A percentile compares a stretch with the other conserved stretches of the same genome.
Evolutionary conservation across 1,140 invertebrate species (phyloP).

Genomic region (Aphelenchoides avenae): DNA sequence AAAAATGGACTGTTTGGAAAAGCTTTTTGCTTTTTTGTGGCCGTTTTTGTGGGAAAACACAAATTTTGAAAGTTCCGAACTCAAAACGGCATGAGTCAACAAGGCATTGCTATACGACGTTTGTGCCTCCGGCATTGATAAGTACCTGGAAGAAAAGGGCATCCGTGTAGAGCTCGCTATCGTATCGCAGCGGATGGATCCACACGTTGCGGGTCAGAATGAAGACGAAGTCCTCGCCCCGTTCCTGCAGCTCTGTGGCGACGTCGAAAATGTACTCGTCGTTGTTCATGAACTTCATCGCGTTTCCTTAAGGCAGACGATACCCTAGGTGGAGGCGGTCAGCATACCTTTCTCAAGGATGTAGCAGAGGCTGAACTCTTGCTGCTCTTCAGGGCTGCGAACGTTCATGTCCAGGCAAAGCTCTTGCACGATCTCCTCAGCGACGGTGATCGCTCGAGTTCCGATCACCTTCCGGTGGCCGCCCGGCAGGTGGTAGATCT

Average conservation of each 20-base stretch:
- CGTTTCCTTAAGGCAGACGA: conserved; percentile 66
- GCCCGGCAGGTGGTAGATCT: conserved; percentile 86
- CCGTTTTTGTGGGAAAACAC: no score
- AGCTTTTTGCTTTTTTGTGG: no score
- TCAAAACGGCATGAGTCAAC: no score
- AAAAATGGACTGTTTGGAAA: no score
- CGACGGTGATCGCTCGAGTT: conserved; percentile 84
- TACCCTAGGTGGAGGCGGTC: no score
- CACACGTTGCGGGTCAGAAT: conserved; percentile 96
- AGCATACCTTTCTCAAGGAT: conserved; percentile 82
- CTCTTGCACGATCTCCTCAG: conserved; percentile 84
- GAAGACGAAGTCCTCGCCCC: conserved; percentile 82
- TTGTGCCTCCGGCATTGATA: no score
- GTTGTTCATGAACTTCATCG: conserved; percentile 85
- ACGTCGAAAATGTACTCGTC: conserved; percentile 97
- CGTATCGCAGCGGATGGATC: conserved; percentile 82
- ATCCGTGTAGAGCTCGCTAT: conserved; percentile 86
- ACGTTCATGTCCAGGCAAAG: conserved; percentile 79
- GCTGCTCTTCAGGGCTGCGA: conserved; percentile 74
- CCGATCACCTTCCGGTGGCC: conserved; percentile 86
- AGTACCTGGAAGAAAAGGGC: conserved; percentile 90
- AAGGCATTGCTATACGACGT: no score
- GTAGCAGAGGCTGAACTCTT: conserved; percentile 93
- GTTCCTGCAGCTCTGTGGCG: conserved; percentile 86
- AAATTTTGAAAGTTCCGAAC: no score